These are phyloP conservation scores for Zophobas atratus DNA, from an alignment of 1,140 invertebrate genomes.

Conservation along the genomic window DNA sequence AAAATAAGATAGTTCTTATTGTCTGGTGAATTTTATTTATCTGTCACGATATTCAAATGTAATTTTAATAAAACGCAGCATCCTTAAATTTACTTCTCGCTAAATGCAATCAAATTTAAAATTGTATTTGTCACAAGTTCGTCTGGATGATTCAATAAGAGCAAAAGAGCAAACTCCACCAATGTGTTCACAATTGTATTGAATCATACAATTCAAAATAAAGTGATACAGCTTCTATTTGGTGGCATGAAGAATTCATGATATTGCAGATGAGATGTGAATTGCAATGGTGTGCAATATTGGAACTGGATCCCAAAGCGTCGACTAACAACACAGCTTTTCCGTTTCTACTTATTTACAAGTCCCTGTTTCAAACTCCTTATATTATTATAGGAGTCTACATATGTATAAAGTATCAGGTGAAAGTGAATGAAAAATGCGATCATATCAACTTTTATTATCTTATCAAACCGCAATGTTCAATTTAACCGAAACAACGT, in stretches of 20 bases:
- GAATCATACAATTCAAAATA: conserved; percentile 57
- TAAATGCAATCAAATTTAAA: conserved; percentile 41
- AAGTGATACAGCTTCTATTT: conserved; percentile 58
- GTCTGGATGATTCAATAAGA: conserved; percentile 39
- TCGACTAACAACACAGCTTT: conserved; percentile 48
- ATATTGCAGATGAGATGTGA: conserved; percentile 62
- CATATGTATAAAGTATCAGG: conserved; percentile 35
- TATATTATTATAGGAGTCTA: conserved; percentile 46
- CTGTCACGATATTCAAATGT: not conserved
- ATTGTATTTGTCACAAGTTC: conserved; percentile 37
- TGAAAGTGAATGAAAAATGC: conserved; percentile 45
- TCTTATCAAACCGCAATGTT: conserved; percentile 4
- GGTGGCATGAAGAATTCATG: conserved; percentile 60
- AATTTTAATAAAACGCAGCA: not conserved
- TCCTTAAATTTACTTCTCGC: conserved; percentile 2
- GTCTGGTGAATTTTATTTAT: no score
- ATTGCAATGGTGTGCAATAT: conserved; percentile 57
- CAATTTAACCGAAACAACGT: conserved; percentile 11
- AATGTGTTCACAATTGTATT: conserved; percentile 53
- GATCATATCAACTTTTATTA: conserved; percentile 21
- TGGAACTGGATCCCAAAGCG: conserved; percentile 48
- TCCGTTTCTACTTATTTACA: conserved; percentile 43
- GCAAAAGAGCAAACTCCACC: conserved; percentile 31
- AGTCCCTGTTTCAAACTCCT: conserved; percentile 42
- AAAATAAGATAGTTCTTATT: no score